Conservation (phyloP, 2,797 vertebrate species). For the Parotocinclus haroldoi region DNA sequence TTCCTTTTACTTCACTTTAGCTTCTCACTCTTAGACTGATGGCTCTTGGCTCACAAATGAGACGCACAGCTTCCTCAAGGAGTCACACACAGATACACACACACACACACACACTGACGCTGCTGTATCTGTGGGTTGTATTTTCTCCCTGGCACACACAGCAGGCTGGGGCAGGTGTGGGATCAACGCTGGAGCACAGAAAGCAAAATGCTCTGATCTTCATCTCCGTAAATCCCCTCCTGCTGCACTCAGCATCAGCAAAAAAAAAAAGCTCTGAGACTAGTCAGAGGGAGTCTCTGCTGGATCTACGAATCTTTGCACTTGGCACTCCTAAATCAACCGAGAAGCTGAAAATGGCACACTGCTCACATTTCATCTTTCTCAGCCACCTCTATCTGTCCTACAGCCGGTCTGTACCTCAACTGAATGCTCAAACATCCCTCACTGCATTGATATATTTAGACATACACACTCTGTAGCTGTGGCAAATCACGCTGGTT, state of each 20-base stretch:
- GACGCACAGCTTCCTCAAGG: slow-evolving; percentile 14
- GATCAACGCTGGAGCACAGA: slow-evolving; percentile 32
- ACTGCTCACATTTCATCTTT: slow-evolving; percentile 6
- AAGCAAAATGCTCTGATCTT: slow-evolving; percentile 35
- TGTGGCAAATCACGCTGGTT: not conserved
- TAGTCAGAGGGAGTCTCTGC: slow-evolving; percentile 14
- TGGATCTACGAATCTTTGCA: slow-evolving; percentile 21
- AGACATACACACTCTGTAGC: not conserved
- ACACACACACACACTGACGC: slow-evolving; percentile 3
- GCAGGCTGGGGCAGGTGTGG: slow-evolving; percentile 18
- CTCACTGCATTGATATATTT: slow-evolving; percentile 2
- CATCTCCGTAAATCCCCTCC: slow-evolving; percentile 43
- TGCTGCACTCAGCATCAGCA: slow-evolving; percentile 43
- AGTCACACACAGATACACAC: too few species aligned
- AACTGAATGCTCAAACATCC: not conserved
- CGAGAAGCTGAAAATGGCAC: slow-evolving; percentile 18
- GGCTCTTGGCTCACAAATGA: not conserved
- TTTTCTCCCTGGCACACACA: slow-evolving; percentile 46
- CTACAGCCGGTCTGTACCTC: slow-evolving; percentile 1
- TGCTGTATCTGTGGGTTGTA: slow-evolving; percentile 21
- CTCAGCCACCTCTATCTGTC: not conserved
- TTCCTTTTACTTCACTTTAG: not conserved
- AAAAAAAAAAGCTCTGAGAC: slow-evolving; percentile 19
- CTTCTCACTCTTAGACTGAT: slow-evolving; percentile 2
- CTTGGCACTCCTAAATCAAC: slow-evolving; percentile 26